Evolutionary conservation across 2,888 invertebrate genomes (phyloP), one percentile per base, ranked within the genome.

Genomic region (Sthenelais limicola): DNA sequence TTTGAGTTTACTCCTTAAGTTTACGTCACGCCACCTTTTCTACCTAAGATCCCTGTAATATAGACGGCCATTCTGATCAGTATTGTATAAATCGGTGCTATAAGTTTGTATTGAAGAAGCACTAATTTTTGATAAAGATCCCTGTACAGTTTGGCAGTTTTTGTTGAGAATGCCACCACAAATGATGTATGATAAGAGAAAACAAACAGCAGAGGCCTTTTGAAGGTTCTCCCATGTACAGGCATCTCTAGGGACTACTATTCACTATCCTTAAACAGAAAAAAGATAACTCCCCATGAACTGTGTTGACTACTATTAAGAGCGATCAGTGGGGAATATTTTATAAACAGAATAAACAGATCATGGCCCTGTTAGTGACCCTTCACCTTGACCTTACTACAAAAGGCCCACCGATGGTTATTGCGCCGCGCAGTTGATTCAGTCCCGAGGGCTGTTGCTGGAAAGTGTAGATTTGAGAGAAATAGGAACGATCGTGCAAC

Each of bases 41-140:
- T 48, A 48, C 47, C 47, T 24, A 24, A 30, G 67, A 67, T n/a
- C 47, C 30, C 24, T 66, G 66, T 66, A 67, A 67, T 15, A 68
- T 68, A 68, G 68, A 21, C 48, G 51, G 48, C 15, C 48, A 68
- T 68, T 51, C 32, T 68, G 18, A 68, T 68, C 68, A 68, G 68
- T 68, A 68, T 68, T 68, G 68, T 68, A 51, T 48, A 35, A 68
- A 68, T 68, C 49, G 68, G 68, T 68, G 68, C 68, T 68, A 68
- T 52, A 51, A 32, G 49, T 68, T 49, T 68, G 52, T 68, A 51
- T 68, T 51, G 62, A 68, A 52, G 52, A 51, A 52, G 52, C 68
- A 68, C 49, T 68, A 68, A 68, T 68, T 68, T 51, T 68, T 68
- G 32, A 68, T 68, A 68, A 51, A 68, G 33, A 68, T 28, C 68